Conservation (phyloP, 2,797 vertebrate species). For the Tarsius wallacei region DNA sequence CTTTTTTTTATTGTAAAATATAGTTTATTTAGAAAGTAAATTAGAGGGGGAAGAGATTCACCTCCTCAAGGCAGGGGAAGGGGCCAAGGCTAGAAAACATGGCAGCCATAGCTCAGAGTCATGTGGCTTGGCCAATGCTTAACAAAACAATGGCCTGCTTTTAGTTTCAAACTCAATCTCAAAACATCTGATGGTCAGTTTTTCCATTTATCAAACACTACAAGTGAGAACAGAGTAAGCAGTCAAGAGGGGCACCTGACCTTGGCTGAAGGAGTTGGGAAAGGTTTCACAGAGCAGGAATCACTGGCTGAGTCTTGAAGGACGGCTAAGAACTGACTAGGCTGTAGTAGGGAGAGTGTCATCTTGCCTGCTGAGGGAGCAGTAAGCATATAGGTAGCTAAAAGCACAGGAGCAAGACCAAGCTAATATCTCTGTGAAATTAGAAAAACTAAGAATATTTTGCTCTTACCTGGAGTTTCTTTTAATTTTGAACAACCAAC, state of each 20-base stretch:
- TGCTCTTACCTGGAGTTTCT: background rate
- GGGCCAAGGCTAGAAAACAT: no score
- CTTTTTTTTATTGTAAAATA: no score
- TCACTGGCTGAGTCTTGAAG: background rate
- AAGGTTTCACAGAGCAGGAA: background rate
- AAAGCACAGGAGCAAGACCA: background rate
- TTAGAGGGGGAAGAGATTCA: no score
- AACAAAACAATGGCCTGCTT: background rate
- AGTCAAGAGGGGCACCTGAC: background rate
- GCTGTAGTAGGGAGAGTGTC: background rate
- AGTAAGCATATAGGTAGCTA: background rate
- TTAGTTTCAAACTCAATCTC: conserved; percentile 40
- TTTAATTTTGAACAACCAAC: conserved; percentile 9
- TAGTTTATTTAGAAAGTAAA: no score
- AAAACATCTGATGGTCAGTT: background rate
- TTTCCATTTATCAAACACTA: conserved; percentile 31
- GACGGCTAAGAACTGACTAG: background rate
- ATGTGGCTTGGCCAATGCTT: no score
- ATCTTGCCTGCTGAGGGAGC: background rate
- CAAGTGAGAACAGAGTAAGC: background rate
- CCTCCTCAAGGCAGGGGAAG: no score
- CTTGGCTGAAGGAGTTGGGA: background rate
- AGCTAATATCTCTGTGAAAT: background rate
- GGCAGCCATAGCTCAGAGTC: no score
- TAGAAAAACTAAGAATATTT: background rate